Conservation (phyloP, 2,888 invertebrate genomes). For the Drosophila flavopinicola region DNA sequence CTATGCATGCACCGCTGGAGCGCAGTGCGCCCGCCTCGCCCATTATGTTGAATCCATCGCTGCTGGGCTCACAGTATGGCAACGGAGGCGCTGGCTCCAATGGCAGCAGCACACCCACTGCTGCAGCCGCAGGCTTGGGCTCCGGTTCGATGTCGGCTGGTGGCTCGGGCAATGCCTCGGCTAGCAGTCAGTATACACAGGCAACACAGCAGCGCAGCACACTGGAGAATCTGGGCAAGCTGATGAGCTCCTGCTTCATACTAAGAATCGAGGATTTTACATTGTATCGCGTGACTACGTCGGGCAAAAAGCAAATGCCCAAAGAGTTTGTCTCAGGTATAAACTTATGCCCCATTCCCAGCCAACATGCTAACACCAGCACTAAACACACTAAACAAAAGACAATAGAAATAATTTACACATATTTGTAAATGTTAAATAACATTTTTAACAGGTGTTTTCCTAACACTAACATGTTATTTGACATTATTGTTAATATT, state of each 20-base stretch:
- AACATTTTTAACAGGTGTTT: neutral
- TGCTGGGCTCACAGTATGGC: conserved; percentile 67
- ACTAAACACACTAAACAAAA: neutral
- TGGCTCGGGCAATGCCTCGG: conserved; percentile 64
- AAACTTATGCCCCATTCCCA: neutral
- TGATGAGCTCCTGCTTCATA: conserved; percentile 96
- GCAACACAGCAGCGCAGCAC: conserved; percentile 87
- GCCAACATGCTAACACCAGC: neutral
- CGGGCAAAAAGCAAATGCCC: conserved; percentile 89
- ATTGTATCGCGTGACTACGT: conserved; percentile 92
- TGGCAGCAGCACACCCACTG: conserved; percentile 66
- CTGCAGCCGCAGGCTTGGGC: conserved; percentile 37
- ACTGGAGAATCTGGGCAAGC: conserved; percentile 90
- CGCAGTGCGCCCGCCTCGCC: conserved; percentile 82
- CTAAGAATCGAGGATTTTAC: conserved; percentile 96
- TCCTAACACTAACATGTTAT: too few relatives aligned
- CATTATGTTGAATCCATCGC: conserved; percentile 74
- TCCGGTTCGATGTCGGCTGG: conserved; percentile 59
- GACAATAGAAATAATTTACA: neutral
- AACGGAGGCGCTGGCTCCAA: conserved; percentile 57
- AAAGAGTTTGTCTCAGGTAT: conserved; percentile 92
- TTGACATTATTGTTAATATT: too few relatives aligned
- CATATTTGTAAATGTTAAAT: neutral
- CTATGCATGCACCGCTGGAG: conserved; percentile 83
- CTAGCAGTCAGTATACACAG: conserved; percentile 84